These are phyloP conservation scores for Morelia viridis DNA, from an alignment of 2,797 vertebrate genomes.

Conservation along the genomic window DNA sequence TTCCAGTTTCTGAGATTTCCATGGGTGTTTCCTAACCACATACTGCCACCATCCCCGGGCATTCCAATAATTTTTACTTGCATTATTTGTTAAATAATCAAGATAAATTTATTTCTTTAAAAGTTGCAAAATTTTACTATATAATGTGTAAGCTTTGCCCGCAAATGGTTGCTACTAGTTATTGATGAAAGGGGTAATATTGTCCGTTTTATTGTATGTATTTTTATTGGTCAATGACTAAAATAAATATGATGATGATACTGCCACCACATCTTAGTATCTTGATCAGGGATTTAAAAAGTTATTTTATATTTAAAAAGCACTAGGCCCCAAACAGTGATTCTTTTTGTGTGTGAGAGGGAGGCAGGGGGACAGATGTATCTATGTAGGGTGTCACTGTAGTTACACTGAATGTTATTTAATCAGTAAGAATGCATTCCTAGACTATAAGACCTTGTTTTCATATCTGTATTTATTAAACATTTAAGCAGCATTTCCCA, in stretches of 20 bases:
- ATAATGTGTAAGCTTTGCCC: too few species aligned
- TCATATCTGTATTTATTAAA: neutral
- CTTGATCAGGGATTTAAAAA: neutral
- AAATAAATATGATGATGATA: neutral
- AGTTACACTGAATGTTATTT: neutral
- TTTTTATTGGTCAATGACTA: too few species aligned
- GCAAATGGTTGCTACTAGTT: too few species aligned
- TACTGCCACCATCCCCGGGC: neutral
- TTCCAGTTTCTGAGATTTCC: neutral
- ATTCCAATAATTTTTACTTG: too few species aligned
- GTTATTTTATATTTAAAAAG: neutral
- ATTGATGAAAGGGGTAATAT: too few species aligned
- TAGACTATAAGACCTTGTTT: neutral
- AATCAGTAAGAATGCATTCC: neutral
- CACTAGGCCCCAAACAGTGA: neutral
- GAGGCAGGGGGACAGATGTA: neutral
- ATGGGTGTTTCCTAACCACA: neutral
- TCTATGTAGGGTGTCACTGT: neutral
- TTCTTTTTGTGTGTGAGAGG: neutral
- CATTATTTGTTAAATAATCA: too few species aligned
- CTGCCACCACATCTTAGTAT: neutral
- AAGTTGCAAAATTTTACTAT: too few species aligned
- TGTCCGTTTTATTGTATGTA: too few species aligned
- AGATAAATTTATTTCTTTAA: too few species aligned
- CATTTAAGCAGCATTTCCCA: neutral